phyloP scores from a whole-genome alignment of 1,140 invertebrate genomes.

The Brachionus sp. region DNA sequence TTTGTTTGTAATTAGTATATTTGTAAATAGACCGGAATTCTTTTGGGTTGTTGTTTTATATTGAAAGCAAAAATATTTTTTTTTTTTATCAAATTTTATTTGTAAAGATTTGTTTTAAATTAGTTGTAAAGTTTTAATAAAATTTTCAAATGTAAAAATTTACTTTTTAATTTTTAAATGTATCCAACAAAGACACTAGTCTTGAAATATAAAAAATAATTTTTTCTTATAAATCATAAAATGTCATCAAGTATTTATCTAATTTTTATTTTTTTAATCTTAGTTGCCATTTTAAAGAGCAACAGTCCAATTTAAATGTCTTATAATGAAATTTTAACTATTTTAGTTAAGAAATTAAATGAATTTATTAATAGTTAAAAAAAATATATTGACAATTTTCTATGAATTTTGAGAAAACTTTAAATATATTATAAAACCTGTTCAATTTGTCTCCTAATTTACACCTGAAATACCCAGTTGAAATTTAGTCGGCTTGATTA shows the following conservation, averaged over 20 bases:
- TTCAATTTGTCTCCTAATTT: neutral
- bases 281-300: no score
- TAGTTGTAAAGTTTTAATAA: conserved; percentile 35
- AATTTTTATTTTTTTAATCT: no score
- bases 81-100: neutral
- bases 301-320: no score
- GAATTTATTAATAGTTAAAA: no score
- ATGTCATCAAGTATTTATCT: no score
- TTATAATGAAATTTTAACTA: no score
- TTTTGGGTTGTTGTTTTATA: neutral
- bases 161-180: neutral
- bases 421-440: neutral
- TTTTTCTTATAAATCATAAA: no score
- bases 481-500: neutral
- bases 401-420: no score
- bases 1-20: neutral
- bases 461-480: neutral
- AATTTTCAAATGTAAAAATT: neutral
- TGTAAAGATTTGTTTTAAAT: conserved; percentile 10
- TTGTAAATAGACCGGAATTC: neutral
- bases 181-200: neutral
- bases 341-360: no score
- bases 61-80: no score
- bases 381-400: no score
- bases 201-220: no score